These are phyloP conservation scores for Ceratoteleas bidentatus DNA, from an alignment of 1,140 invertebrate genomes.

Conservation along the genomic window DNA sequence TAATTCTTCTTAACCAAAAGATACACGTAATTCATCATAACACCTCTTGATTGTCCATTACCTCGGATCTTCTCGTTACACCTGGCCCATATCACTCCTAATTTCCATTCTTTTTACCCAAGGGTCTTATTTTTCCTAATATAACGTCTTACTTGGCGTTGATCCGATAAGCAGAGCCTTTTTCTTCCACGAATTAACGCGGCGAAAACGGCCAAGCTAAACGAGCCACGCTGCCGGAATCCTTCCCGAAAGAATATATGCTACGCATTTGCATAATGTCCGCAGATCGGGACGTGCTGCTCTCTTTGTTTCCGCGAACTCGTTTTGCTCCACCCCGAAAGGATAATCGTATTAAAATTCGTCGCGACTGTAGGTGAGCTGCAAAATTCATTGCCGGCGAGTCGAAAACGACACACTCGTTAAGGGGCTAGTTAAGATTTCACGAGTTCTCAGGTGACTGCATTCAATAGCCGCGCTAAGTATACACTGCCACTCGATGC, in stretches of 20 bases:
- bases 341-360: slow-evolving; percentile 63
- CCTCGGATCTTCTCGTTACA: slow-evolving; percentile 12
- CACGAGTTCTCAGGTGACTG: slow-evolving; percentile 58
- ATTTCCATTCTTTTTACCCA: slow-evolving; percentile 24
- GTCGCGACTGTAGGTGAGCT: slow-evolving; percentile 32
- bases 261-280: slow-evolving; percentile 67
- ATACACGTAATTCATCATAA: background rate
- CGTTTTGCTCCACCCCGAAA: slow-evolving; percentile 36
- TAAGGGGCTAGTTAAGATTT: slow-evolving; percentile 67
- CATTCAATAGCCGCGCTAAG: slow-evolving; percentile 52
- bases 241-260: slow-evolving; percentile 64
- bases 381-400: slow-evolving; percentile 37
- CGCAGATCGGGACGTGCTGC: slow-evolving; percentile 42
- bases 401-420: slow-evolving; percentile 63
- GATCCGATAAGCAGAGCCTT: slow-evolving; percentile 61
- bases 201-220: slow-evolving; percentile 51
- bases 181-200: slow-evolving; percentile 63
- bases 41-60: slow-evolving; percentile 39
- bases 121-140: slow-evolving; percentile 56
- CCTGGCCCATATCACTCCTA: slow-evolving; percentile 26
- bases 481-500: slow-evolving; percentile 60
- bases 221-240: slow-evolving; percentile 56
- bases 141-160: slow-evolving; percentile 54
- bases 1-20: background rate
- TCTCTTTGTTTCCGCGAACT: slow-evolving; percentile 55